Evolutionary conservation across 1,140 invertebrate genomes (phyloP).

Genomic region (Scaptomyza pallida): DNA sequence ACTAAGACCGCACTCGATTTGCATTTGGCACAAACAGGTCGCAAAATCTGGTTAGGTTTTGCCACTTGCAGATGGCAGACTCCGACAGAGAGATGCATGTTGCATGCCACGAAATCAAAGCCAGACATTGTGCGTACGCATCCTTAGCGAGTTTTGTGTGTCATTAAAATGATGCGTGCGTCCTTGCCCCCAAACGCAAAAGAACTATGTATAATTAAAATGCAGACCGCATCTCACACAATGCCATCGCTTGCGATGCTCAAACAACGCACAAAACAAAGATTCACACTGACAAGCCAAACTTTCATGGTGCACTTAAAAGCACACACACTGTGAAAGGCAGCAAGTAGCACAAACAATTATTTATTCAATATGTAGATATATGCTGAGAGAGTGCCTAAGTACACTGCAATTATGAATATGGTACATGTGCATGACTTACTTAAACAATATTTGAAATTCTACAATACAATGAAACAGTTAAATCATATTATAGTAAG

Average conservation of each 20-base stretch:
- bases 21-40: constrained; percentile 43
- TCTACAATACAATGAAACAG: neutral
- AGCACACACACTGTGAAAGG: constrained; percentile 1
- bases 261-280: constrained; percentile 16
- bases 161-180: constrained; percentile 47
- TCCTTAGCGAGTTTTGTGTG: constrained; percentile 37
- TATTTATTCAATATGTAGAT: constrained; percentile 38
- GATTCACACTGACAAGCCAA: neutral
- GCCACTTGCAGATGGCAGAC: neutral
- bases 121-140: constrained; percentile 2
- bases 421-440: neutral
- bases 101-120: neutral
- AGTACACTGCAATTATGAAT: constrained; percentile 15
- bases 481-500: neutral
- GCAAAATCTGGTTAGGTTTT: constrained; percentile 6
- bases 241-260: constrained; percentile 23
- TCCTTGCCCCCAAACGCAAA: constrained; percentile 22
- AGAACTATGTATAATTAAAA: constrained; percentile 56
- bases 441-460: neutral
- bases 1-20: constrained; percentile 35
- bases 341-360: constrained; percentile 6
- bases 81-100: neutral
- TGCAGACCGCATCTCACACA: constrained; percentile 41
- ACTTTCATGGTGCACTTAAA: neutral
- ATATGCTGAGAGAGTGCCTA: neutral